These are phyloP conservation scores for Fistularia tabacaria DNA, from an alignment of 2,797 vertebrate genomes.

Conservation along the genomic window DNA sequence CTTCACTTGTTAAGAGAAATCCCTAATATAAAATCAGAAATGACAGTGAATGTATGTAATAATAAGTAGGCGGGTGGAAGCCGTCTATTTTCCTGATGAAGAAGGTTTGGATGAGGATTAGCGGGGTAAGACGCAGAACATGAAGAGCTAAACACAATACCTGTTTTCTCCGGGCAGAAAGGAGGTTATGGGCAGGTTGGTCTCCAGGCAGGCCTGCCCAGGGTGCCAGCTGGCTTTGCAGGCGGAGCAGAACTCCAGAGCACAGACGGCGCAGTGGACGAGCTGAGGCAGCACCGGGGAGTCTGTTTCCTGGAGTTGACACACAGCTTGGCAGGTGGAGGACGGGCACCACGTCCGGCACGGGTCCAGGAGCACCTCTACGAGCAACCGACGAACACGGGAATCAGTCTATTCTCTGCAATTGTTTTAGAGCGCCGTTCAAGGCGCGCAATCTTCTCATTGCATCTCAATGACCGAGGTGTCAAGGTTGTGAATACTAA, in stretches of 20 bases:
- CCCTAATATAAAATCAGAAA: too few species aligned
- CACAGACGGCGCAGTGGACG: constrained; percentile 88
- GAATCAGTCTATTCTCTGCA: background rate
- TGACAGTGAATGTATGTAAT: too few species aligned
- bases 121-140: background rate
- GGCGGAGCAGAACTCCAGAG: constrained; percentile 92
- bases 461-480: too few species aligned
- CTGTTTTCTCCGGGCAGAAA: constrained; percentile 94
- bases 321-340: constrained; percentile 94
- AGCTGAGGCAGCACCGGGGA: constrained; percentile 83
- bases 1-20: too few species aligned
- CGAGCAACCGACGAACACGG: constrained; percentile 1
- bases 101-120: background rate
- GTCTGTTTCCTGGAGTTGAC: constrained; percentile 88
- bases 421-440: background rate
- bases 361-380: constrained; percentile 96
- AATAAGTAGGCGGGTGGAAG: too few species aligned
- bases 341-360: constrained; percentile 98
- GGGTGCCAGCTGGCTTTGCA: constrained; percentile 97
- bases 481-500: too few species aligned
- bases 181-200: constrained; percentile 80
- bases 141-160: constrained; percentile 51
- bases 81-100: too few species aligned
- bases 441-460: too few species aligned
- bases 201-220: constrained; percentile 89